These are phyloP conservation scores for Potorous gilbertii DNA, from an alignment of 2,797 vertebrate species.

Conservation along the genomic window DNA sequence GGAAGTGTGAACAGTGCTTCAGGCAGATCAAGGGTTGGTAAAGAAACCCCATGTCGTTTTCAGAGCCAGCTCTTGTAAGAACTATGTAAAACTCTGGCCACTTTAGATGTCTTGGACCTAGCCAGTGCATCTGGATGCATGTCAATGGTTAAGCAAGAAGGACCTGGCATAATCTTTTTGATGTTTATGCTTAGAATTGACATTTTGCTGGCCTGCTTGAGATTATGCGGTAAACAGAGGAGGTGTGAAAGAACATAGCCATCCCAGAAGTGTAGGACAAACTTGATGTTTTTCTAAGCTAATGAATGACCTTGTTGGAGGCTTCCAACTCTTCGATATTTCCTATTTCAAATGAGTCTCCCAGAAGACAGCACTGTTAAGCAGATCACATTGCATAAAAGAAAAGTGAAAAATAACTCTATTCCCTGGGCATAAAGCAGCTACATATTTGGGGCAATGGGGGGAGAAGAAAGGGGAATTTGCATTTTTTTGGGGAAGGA, in stretches of 20 bases:
- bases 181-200: background rate
- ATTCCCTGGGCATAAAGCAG: background rate
- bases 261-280: background rate
- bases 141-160: background rate
- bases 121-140: background rate
- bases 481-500: conserved; percentile 18
- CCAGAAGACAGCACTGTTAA: background rate
- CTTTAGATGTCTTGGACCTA: background rate
- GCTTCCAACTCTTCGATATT: conserved; percentile 17
- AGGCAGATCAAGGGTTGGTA: conserved; percentile 14
- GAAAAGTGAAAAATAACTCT: background rate
- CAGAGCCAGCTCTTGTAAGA: background rate
- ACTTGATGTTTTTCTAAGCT: conserved; percentile 26
- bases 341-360: background rate
- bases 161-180: background rate
- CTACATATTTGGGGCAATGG: background rate
- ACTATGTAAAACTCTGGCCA: rapidly evolving
- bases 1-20: background rate
- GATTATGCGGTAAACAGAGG: background rate
- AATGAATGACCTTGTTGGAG: conserved; percentile 14
- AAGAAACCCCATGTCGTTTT: conserved; percentile 12
- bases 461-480: background rate
- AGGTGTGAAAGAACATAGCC: background rate
- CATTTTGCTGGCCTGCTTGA: background rate
- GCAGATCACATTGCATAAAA: background rate